phyloP scores from a whole-genome alignment of 2,797 vertebrate genomes.

The Scarus forsteni region DNA sequence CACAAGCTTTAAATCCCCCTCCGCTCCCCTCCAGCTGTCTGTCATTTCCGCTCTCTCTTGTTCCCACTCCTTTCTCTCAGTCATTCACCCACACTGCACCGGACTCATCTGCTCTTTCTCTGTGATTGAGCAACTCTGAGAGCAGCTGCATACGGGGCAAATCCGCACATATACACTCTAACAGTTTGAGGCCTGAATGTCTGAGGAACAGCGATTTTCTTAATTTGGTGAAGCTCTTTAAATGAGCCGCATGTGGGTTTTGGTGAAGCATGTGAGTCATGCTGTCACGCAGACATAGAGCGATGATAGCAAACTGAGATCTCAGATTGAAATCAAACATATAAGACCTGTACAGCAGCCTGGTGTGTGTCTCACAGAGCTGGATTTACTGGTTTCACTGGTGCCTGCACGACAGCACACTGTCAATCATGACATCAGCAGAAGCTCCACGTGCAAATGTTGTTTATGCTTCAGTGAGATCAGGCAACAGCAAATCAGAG shows the following conservation, averaged over 20 bases:
- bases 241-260: constrained; percentile 33
- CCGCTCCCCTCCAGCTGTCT: constrained; percentile 31
- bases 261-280: neutral
- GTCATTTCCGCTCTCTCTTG: constrained; percentile 44
- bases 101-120: constrained; percentile 32
- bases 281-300: neutral
- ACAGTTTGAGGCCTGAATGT: constrained; percentile 28
- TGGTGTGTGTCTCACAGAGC: constrained; percentile 11
- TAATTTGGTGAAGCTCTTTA: constrained; percentile 38
- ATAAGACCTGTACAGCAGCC: neutral
- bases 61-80: constrained; percentile 19
- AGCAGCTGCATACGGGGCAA: constrained; percentile 38
- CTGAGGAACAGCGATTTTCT: constrained; percentile 22
- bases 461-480: constrained; percentile 21
- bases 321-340: neutral
- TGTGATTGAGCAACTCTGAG: constrained; percentile 53
- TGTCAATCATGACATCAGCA: constrained; percentile 38
- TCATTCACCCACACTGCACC: constrained; percentile 43
- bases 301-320: too few species aligned
- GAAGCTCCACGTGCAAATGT: constrained; percentile 30
- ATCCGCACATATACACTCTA: neutral
- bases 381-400: constrained; percentile 43
- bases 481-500: constrained; percentile 2
- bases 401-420: constrained; percentile 38
- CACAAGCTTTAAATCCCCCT: constrained; percentile 32